Evolutionary conservation across 2,797 vertebrate genomes (phyloP).

Genomic region (Argentina silus): DNA sequence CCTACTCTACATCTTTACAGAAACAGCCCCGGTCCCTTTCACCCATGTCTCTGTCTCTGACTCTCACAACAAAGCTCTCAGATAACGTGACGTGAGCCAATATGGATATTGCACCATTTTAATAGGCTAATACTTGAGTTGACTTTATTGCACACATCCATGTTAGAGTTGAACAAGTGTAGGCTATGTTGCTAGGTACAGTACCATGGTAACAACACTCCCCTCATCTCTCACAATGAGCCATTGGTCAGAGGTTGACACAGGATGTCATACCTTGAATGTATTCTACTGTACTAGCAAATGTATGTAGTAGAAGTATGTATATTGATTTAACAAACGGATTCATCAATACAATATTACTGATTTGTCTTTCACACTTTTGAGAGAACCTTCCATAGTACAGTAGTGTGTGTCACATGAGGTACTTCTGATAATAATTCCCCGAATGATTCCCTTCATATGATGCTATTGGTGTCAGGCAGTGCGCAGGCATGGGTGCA

Average conservation of each 20-base stretch:
- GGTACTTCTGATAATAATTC: not conserved
- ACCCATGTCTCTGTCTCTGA: not conserved
- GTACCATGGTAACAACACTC: too few relatives aligned
- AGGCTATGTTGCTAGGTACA: too few relatives aligned
- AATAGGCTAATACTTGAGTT: not conserved
- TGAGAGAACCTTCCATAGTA: not conserved
- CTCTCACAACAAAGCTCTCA: not conserved
- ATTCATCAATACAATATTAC: not conserved
- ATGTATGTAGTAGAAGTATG: too few relatives aligned
- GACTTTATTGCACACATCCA: too few relatives aligned
- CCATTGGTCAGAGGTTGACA: too few relatives aligned
- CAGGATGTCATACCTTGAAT: not conserved
- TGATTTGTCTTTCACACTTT: not conserved
- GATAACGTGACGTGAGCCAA: not conserved
- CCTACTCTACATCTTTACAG: constrained; percentile 22
- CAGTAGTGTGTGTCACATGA: not conserved
- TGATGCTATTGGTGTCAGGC: not conserved
- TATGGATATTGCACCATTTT: not conserved
- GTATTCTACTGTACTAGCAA: too few relatives aligned
- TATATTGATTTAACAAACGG: not conserved
- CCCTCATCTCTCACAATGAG: too few relatives aligned
- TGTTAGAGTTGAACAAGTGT: too few relatives aligned
- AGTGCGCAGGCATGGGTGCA: too few relatives aligned
- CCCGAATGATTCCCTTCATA: too few relatives aligned
- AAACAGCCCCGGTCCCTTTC: not conserved